Evolutionary conservation across 2,797 vertebrate species (phyloP), one percentile per base, ranked within the genome.

Genomic region (Microctenopoma lineatum): DNA sequence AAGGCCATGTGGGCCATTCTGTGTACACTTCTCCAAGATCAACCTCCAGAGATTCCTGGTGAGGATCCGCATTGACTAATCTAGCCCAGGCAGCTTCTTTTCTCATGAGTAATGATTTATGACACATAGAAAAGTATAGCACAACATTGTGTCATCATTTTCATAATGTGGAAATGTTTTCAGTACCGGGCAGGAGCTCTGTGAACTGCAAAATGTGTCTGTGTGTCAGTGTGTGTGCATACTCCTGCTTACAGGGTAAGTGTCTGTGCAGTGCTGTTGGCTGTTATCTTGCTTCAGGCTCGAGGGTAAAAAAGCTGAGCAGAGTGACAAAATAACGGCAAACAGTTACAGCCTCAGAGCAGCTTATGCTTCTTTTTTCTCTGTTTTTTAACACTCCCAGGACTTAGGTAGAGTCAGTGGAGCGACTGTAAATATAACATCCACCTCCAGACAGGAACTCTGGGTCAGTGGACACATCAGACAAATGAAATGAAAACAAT

Each of bases 371-470:
- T 45, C n/a, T 70, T 87, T 71, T 51, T 66, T 79, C 64, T 86
- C 63, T 71, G 51, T 63, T 68, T 63, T 68, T 59, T 51, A 80
- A 81, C 58, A 74, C 63, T 60, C 44, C 41, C 32, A 10, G 34
- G 67, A 29, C 61, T 60, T 57, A 60, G 62, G 62, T 79, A 70
- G 70, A 79, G 77, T 67, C 62, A 78, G 51, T 73, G 64, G 66
- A 56, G 44, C 70, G 63, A n/a, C 69, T 59, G 66, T 79, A 84
- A 77, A 83, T 74, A 81, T 64, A 79, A 70, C 50, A 73, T 70
- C 79, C 76, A 79, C 70, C 71, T 79, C 60, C 67, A 81, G 66
- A 73, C 73, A 80, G 70, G 76, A 73, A 80, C 79, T 75, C 52
- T 51, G 64, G 76, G 66, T 84, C 70, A 75, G 62, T 61, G 63